Percentiles rank a stretch among this genome's conserved stretches.
Evolutionary conservation across 2,888 invertebrate species (phyloP).

Genomic region (Dasysyrphus albostriatus): DNA sequence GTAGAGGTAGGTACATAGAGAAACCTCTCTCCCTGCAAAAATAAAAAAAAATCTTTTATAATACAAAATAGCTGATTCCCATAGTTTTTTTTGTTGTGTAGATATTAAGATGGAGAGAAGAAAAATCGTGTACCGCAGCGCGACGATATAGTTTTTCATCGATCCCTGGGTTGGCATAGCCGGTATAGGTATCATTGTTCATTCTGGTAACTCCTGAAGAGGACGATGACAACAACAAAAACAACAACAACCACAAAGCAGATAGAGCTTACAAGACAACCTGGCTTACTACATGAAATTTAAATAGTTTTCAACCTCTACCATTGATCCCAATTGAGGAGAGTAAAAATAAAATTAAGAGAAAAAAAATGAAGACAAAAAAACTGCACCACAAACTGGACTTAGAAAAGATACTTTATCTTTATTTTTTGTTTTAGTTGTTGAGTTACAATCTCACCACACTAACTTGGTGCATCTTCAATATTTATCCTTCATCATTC

Average conservation of each 20-base stretch:
- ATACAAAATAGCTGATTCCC: conserved; percentile 69
- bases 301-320: conserved; percentile 74
- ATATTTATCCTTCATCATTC: conserved; percentile 68
- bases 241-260: conserved; percentile 4
- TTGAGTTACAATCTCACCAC: conserved; percentile 21
- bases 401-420: conserved; percentile 44
- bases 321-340: conserved; percentile 75
- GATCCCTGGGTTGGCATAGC: conserved; percentile 27
- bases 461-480: conserved; percentile 52
- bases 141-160: conserved; percentile 73
- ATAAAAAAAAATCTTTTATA: conserved; percentile 50
- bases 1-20: conserved; percentile 16
- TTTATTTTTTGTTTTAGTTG: conserved; percentile 5
- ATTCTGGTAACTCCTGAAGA: conserved; percentile 43
- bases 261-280: conserved; percentile 42
- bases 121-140: conserved; percentile 69
- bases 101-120: conserved; percentile 42
- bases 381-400: conserved; percentile 53
- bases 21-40: conserved; percentile 36
- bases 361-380: conserved; percentile 10
- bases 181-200: conserved; percentile 60
- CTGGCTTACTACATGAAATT: conserved; percentile 73
- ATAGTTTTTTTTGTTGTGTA: conserved; percentile 41
- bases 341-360: conserved; percentile 74
- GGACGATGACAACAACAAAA: conserved; percentile 50